Evolutionary conservation across 2,113 vertebrate genomes (phyloP), one percentile per base, ranked within the genome.

Genomic region (Sorex fumeus): DNA sequence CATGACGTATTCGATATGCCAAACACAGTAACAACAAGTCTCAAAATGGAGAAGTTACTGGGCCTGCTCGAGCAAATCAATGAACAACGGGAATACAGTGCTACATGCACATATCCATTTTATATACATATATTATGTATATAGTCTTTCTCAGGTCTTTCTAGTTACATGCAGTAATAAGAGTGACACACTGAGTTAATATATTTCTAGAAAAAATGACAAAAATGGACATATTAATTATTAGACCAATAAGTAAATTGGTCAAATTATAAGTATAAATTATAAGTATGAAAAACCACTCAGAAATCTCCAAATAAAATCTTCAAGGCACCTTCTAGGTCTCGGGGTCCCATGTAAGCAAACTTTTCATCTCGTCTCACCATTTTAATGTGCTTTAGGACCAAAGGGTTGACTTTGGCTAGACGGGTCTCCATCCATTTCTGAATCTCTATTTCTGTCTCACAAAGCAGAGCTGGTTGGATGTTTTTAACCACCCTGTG

Each of bases 191-290:
- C 1, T 69, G 64, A 11, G 32, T 34, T 70, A 91, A 94, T 75
- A 88, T 4, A 53, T 90, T 83, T 92, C 21, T 27, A 92, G 34
- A 13, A 28, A 87, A 88, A 93, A 92, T 89, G 87, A 94, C 70
- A 88, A 91, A 93, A 83, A 15, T 74, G 27, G 6, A 76, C 40
- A 62, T 95, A 85, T 90, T n/a, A n/a, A n/a, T n/a, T n/a, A n/a
- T n/a, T n/a, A n/a, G n/a, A n/a, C n/a, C n/a, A n/a, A n/a, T n/a
- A n/a, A n/a, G n/a, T n/a, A n/a, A n/a, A n/a, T n/a, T n/a, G n/a
- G n/a, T n/a, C n/a, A n/a, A n/a, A n/a, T n/a, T n/a, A n/a, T n/a
- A n/a, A n/a, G n/a, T 23, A 57, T 50, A 89, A 72, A 77, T 57
- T 76, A 32, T 7, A 88, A 3, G 1, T 78, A 67, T 3, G 78